These are phyloP conservation scores for Oryzias sinensis DNA, from an alignment of 2,797 vertebrate genomes.

Conservation along the genomic window DNA sequence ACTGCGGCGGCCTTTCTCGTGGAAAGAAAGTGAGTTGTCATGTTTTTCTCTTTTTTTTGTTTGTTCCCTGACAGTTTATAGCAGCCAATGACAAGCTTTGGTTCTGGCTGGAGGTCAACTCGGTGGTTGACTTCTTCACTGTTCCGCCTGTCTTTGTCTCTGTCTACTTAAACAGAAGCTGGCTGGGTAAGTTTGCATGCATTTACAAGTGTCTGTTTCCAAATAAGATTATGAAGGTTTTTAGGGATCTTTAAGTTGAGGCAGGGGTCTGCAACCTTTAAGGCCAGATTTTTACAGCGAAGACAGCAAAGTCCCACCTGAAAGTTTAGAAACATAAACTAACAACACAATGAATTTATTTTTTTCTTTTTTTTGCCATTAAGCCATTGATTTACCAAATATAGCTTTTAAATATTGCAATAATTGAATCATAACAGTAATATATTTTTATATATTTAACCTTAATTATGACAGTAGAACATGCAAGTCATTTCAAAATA, in stretches of 20 bases:
- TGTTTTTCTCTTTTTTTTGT: constrained; percentile 2
- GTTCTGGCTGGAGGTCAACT: constrained; percentile 99
- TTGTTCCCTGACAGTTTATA: constrained; percentile 82
- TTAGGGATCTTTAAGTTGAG: not conserved
- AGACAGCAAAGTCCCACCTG: no score
- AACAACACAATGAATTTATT: no score
- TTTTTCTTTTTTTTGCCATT: no score
- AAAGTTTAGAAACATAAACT: no score
- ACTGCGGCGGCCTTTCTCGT: constrained; percentile 7
- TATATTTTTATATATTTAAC: no score
- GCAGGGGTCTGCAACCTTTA: not conserved
- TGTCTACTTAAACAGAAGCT: constrained; percentile 96
- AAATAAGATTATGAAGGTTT: not conserved
- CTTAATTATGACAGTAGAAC: no score
- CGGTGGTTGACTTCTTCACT: constrained; percentile 98
- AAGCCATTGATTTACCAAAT: no score
- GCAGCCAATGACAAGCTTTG: constrained; percentile 98
- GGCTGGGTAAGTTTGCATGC: constrained; percentile 88
- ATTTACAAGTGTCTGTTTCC: constrained; percentile 1
- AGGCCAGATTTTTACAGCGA: not conserved
- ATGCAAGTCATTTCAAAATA: no score
- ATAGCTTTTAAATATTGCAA: no score
- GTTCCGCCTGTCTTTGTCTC: constrained; percentile 97
- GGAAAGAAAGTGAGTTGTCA: constrained; percentile 13
- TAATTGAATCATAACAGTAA: no score